Base-by-base conservation (phyloP, 2,797 vertebrate genomes). In the Eremophila alpestris region DNA sequence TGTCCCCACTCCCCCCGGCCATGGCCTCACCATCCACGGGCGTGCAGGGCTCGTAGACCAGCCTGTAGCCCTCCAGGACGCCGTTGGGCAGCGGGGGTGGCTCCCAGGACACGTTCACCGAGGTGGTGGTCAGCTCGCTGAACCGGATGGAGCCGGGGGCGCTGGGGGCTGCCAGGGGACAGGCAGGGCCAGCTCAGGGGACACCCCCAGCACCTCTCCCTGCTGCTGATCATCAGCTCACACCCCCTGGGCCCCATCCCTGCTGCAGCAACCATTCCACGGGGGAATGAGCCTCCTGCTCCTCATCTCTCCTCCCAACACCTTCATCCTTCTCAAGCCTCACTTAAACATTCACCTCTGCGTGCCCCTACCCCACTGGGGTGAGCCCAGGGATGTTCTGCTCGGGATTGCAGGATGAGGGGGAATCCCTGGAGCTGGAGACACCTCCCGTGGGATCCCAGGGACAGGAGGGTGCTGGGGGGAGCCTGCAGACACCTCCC, bases 101-200 rank as follows among this genome's bases (percentile, higher is more conserved):
- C 29, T 99, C 99, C 99, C 99, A 99, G 75, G 99, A 99, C 95
- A 99, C 99, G 1, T 99, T 99, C 93, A 99, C 99, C 0, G 99
- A 99, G 3, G 99, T 99, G 32, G 99, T 99, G 97, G 99, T 99
- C 97, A 99, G 98, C 95, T 99, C 99, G 9, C 99, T 99, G 98
- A 99, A 99, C 80, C 98, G 98, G 95, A 99, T 99, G 30, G 98
- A 98, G 94, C 98, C 97, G 1, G 99, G 99, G 32, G 99, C 98
- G 0, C 99, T 99, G 96, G 99, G 99, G 78, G 99, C 99, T 99
- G 97, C 1, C 14, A 63, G 69, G 73, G 78, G 81, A 85, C 26
- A 7, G 40, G 8, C 30, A 1, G 65, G 40, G 60, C 20, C 62
- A 59, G 79, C 76, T 94, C 87, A 59, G 41, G 49, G 49, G 45